Evolutionary conservation across 2,113 vertebrate genomes (phyloP).

Genomic region (Apodemus speciosus): DNA sequence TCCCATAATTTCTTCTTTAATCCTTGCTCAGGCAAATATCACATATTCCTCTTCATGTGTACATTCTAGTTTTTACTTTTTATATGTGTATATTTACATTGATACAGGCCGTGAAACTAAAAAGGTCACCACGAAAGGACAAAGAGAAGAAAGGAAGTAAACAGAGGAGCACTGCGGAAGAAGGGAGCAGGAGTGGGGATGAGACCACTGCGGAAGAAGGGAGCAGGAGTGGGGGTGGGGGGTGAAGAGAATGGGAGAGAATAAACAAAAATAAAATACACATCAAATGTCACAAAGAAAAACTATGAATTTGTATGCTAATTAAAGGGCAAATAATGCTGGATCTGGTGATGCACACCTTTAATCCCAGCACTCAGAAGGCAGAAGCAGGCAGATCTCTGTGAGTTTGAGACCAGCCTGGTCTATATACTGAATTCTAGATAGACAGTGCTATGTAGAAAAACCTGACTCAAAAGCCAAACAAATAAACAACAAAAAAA

Average conservation of each 20-base stretch:
- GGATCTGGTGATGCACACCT: not conserved
- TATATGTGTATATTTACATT: not conserved
- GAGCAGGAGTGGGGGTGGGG: not conserved
- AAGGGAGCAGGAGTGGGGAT: too few relatives aligned
- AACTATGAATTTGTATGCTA: not conserved
- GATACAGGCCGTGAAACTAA: not conserved
- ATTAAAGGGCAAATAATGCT: not conserved
- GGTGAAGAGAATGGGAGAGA: not conserved
- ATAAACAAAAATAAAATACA: not conserved
- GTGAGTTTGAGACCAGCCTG: not conserved
- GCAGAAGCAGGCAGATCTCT: not conserved
- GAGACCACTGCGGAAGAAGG: too few relatives aligned
- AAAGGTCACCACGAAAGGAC: not conserved
- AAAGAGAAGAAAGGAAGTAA: not conserved
- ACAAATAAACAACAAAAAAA: not conserved
- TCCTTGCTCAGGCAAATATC: not conserved
- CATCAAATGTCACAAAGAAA: not conserved
- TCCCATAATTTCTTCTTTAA: conserved; percentile 2
- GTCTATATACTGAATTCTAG: not conserved
- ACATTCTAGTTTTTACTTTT: not conserved
- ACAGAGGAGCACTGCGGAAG: not conserved
- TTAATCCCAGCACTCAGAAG: not conserved
- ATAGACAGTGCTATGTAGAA: not conserved
- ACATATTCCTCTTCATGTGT: not conserved
- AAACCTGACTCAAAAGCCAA: not conserved